Percentiles rank a stretch among this genome's conserved stretches.
Evolutionary conservation across 1,140 invertebrate species (phyloP).

Genomic region (Medauroidea extradentata): DNA sequence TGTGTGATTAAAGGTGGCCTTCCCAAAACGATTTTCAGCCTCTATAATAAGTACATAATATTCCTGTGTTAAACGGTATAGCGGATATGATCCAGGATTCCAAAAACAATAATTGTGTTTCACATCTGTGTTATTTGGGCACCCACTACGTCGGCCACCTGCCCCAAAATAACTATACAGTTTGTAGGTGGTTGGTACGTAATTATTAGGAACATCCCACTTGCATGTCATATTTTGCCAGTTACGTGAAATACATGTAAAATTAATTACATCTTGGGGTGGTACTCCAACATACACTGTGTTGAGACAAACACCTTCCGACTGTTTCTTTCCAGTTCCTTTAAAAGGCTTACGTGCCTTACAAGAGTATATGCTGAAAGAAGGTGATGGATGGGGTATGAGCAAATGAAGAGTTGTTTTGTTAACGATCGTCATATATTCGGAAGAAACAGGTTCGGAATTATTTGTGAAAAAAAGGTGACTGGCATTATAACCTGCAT

Average conservation of each 20-base stretch:
- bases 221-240: slow-evolving; percentile 60
- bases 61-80: neutral
- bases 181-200: slow-evolving; percentile 50
- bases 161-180: slow-evolving; percentile 1
- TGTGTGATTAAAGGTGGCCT: neutral
- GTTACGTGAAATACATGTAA: slow-evolving; percentile 61
- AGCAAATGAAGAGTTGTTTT: slow-evolving; percentile 45
- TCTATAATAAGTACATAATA: neutral
- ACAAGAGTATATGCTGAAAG: slow-evolving; percentile 45
- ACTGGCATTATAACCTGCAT: slow-evolving; percentile 40
- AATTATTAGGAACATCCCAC: slow-evolving; percentile 53
- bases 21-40: neutral
- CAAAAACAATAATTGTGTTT: neutral
- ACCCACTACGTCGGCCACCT: neutral
- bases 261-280: slow-evolving; percentile 54
- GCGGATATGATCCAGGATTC: neutral
- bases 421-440: slow-evolving; percentile 45
- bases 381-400: slow-evolving; percentile 41
- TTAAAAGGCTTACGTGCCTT: slow-evolving; percentile 25
- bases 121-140: neutral
- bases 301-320: slow-evolving; percentile 47
- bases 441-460: slow-evolving; percentile 35
- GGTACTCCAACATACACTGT: slow-evolving; percentile 38
- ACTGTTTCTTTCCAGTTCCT: neutral
- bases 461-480: slow-evolving; percentile 46